A percentile compares a stretch with the other conserved stretches of the same genome.
These are phyloP conservation scores for Ashinkailepas kermadecensis DNA, from an alignment of 2,888 invertebrate species.

Conservation along the genomic window DNA sequence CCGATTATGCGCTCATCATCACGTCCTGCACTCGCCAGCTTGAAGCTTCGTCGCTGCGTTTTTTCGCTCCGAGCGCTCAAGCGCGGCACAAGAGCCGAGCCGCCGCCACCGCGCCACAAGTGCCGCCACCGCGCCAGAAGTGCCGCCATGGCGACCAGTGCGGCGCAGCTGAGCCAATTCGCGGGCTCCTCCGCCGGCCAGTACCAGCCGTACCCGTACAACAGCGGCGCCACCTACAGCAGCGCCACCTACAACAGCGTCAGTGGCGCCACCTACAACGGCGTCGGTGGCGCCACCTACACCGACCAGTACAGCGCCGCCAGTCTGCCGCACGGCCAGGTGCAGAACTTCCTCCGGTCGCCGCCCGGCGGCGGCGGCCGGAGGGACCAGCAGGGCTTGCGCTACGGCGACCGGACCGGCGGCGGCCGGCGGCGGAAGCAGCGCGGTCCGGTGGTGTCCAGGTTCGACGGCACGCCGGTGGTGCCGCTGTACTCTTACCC, in stretches of 20 bases:
- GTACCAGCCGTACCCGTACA: constrained; percentile 55
- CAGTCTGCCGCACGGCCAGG: constrained; percentile 66
- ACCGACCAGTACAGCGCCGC: constrained; percentile 73
- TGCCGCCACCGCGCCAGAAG: background rate
- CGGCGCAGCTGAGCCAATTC: background rate
- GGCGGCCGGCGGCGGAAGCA: background rate
- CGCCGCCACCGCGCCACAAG: too few relatives aligned
- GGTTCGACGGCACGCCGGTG: background rate
- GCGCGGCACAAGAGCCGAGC: too few relatives aligned
- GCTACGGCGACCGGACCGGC: background rate
- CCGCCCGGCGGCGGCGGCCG: constrained; percentile 57
- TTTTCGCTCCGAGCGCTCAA: too few relatives aligned
- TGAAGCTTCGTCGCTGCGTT: too few relatives aligned
- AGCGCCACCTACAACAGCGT: too few relatives aligned
- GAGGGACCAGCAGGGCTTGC: background rate
- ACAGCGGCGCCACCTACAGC: constrained; percentile 55
- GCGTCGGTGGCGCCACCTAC: constrained; percentile 38
- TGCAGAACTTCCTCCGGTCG: constrained; percentile 68
- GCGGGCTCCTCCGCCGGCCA: background rate
- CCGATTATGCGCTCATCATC: too few relatives aligned
- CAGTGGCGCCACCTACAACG: too few relatives aligned
- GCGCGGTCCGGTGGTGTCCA: background rate
- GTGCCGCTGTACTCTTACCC: background rate
- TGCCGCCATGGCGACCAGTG: background rate
- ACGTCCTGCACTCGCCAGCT: too few relatives aligned